Percentiles rank a stretch among this genome's conserved stretches.
phyloP scores from a whole-genome alignment of 92 coral and sea anemone species.

The Meandrina meandrites region DNA sequence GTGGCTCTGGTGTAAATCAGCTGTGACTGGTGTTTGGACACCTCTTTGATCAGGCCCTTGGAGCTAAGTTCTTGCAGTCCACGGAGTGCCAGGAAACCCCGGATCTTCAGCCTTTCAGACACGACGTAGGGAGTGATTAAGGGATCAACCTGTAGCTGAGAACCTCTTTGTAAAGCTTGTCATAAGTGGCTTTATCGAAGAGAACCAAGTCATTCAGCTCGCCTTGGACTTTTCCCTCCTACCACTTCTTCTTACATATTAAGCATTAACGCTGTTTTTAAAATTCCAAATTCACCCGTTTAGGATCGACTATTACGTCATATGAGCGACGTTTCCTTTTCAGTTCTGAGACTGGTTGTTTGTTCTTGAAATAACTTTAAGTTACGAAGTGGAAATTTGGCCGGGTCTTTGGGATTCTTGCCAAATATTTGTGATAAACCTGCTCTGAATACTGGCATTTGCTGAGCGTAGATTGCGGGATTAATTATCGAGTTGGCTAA shows the following conservation, averaged over 20 bases:
- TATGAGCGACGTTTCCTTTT: too few relatives aligned
- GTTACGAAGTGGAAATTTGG: neutral
- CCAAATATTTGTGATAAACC: neutral
- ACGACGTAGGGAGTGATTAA: slow-evolving; percentile 99
- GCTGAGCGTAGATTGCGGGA: slow-evolving; percentile 1
- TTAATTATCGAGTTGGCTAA: slow-evolving; percentile 20
- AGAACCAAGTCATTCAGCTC: slow-evolving; percentile 95
- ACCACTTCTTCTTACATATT: too few relatives aligned
- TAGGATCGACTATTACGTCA: too few relatives aligned
- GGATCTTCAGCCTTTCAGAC: slow-evolving; percentile 98
- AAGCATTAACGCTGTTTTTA: too few relatives aligned
- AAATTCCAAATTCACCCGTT: too few relatives aligned
- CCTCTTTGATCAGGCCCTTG: slow-evolving; percentile 90
- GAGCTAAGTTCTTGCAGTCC: slow-evolving; percentile 85
- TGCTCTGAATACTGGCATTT: neutral
- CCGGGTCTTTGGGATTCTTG: neutral
- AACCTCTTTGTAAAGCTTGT: slow-evolving; percentile 97
- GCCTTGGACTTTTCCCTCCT: slow-evolving; percentile 99
- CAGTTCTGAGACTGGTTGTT: too few relatives aligned
- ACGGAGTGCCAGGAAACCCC: slow-evolving; percentile 96
- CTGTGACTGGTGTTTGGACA: slow-evolving; percentile 90
- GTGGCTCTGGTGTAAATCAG: slow-evolving; percentile 98
- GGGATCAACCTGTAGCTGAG: slow-evolving; percentile 98
- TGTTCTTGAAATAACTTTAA: neutral
- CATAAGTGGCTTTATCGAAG: slow-evolving; percentile 97